Evolutionary conservation across 2,888 invertebrate species (phyloP).

Genomic region (Eupeodes luniger): DNA sequence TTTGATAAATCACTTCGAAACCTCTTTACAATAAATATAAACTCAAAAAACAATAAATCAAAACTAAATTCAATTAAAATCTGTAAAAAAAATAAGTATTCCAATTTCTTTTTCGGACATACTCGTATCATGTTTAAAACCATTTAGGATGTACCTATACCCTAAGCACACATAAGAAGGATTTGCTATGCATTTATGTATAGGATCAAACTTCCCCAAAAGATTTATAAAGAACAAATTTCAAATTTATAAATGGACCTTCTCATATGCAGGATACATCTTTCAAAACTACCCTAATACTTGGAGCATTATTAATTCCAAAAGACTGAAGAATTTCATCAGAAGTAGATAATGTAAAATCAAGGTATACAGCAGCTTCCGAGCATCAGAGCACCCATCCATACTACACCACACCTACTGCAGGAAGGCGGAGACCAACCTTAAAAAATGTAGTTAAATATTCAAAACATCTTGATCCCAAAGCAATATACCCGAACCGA

Average conservation of each 20-base stretch:
- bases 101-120: neutral
- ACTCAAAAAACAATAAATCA: too few species aligned
- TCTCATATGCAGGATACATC: neutral
- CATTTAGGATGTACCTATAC: too few species aligned
- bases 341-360: conserved; percentile 11
- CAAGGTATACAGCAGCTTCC: neutral
- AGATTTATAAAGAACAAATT: conserved; percentile 21
- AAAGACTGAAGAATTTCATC: conserved; percentile 31
- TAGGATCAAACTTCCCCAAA: neutral
- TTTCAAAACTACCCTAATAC: neutral
- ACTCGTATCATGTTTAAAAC: neutral
- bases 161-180: too few species aligned
- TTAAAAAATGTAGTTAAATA: conserved; percentile 42
- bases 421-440: neutral
- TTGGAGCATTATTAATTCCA: conserved; percentile 21
- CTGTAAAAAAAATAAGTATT: too few species aligned
- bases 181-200: neutral
- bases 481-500: conserved; percentile 7
- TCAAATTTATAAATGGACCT: conserved; percentile 26
- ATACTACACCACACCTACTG: neutral
- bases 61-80: too few species aligned
- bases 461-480: conserved; percentile 44
- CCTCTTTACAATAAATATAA: too few species aligned
- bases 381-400: neutral
- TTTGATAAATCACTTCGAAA: too few species aligned